Evolutionary conservation across 1,140 invertebrate genomes (phyloP), one percentile per base, ranked within the genome.

Genomic region (Steinernema khuongi): DNA sequence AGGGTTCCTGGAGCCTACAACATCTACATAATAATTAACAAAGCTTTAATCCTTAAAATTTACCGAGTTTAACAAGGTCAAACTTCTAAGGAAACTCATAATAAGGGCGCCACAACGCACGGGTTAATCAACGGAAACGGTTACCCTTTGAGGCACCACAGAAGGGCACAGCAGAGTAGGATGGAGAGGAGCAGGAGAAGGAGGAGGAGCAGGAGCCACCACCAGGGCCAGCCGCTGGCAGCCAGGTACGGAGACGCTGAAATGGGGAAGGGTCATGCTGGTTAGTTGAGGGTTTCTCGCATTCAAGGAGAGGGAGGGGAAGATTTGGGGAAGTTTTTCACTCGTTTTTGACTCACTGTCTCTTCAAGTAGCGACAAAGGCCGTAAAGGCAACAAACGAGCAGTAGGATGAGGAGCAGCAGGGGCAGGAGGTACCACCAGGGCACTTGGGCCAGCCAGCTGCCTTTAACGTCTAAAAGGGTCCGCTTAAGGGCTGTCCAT

Each of bases 151-250:
- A 84, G 71, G 32, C 79, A 80, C 84, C 84, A 84, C 19, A 76
- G 67, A 30, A 85, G 79, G 31, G 79, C 71, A 79, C 84, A 85
- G 41, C 78, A 80, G 60, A 84, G 82, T 26, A 85, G 79, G 60
- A 84, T 75, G 31, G 75, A 68, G 28, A 84, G 79, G 19, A 84
- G 79, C 26, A 85, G 78, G 22, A 83, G 69, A 19, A 85, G 75
- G 26, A 84, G 76, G 22, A 83, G 77, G 18, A 83, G 69, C 19
- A 85, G 69, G 29, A 84, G 74, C 83, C 83, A 84, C 83, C 83
- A 84, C 83, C 83, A 84, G 33, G 83, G 83, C 84, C 84, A 84
- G 50, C 84, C 83, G 19, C 50, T 60, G 30, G 82, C 71, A 33
- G 76, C 50, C 17, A 83, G 71, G 70, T 74, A 84, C 70, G 79